These are phyloP conservation scores for Notarius quadriscutis DNA, from an alignment of 2,113 vertebrate species.

Conservation along the genomic window DNA sequence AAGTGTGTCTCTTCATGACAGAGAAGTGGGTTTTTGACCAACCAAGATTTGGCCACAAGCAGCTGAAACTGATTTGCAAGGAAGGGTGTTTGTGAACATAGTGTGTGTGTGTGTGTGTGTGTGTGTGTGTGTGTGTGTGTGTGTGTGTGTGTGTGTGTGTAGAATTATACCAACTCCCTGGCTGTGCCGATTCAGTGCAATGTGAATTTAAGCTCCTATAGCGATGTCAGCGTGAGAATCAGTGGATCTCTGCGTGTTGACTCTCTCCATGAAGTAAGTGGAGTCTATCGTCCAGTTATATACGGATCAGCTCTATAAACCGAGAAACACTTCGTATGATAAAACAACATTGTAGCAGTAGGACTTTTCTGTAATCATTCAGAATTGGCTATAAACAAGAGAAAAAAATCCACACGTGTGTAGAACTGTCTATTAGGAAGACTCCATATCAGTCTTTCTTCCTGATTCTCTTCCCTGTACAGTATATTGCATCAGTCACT, in stretches of 20 bases:
- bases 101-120: conserved; percentile 11
- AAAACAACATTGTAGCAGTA: too few species aligned
- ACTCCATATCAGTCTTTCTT: background rate
- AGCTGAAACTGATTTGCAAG: conserved; percentile 37
- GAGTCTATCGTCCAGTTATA: background rate
- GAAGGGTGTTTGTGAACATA: background rate
- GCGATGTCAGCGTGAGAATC: conserved; percentile 71
- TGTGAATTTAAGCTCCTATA: conserved; percentile 69
- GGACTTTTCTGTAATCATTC: background rate
- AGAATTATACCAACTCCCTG: conserved; percentile 81
- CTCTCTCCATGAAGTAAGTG: conserved; percentile 75
- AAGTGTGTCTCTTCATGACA: background rate
- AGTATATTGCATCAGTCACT: background rate
- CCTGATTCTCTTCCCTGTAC: background rate
- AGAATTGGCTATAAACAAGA: background rate
- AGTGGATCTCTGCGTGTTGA: conserved; percentile 73
- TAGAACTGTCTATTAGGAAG: background rate
- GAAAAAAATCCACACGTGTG: background rate
- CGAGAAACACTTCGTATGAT: background rate
- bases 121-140: conserved; percentile 10
- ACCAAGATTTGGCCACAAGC: conserved; percentile 20
- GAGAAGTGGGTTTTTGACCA: conserved; percentile 2
- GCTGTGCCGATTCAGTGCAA: conserved; percentile 74
- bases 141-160: conserved; percentile 41
- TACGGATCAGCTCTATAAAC: background rate